Evolutionary conservation across 1,140 invertebrate species (phyloP), one percentile per base, ranked within the genome.

Genomic region (Caenorhabditis briggsae): DNA sequence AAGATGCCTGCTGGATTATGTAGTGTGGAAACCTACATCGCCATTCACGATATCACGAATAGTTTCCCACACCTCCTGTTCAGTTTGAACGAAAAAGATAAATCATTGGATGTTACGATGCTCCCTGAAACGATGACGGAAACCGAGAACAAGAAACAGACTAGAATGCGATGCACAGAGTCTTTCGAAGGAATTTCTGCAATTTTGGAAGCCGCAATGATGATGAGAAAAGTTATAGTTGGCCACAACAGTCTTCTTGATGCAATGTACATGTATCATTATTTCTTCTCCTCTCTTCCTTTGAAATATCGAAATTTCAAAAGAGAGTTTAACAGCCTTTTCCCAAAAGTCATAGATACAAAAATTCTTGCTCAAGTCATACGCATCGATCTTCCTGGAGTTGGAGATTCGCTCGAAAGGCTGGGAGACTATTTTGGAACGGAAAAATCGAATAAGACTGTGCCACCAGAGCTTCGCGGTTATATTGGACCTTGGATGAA

Each of bases 201-300:
- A 14, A 78, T 50, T 12, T 14, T 78, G 70, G 46, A 78, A 11
- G 70, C n/a, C 53, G 46, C n/a, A 5, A 43, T 16, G 7, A 78
- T 78, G 70, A 78, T 53, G n/a, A 41, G 70, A 78, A 78, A 78
- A 78, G 25, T 50, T 20, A 41, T 78, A 7, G 70, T 78, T 14
- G 70, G 70, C 0, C 70, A 78, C 11, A 78, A 78, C 14, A 78
- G 70, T 25, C 70, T 78, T 50, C 70, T 78, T 23, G 70, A 78
- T 50, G 33, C 70, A 8, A 78, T 78, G 70, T 78, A 78, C 53
- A 18, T 50, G n/a, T 78, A 78, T 78, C 70, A 78, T 78, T 78
- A 78, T 12, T 78, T 78, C 20, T 78, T 78, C 20, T 16, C 18
- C 2, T 18, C 11, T 11, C 70, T 78, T 23, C 70, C 70, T 50